Base-by-base conservation (phyloP, 2,113 vertebrate genomes). In the Pachycephala philippinensis region DNA sequence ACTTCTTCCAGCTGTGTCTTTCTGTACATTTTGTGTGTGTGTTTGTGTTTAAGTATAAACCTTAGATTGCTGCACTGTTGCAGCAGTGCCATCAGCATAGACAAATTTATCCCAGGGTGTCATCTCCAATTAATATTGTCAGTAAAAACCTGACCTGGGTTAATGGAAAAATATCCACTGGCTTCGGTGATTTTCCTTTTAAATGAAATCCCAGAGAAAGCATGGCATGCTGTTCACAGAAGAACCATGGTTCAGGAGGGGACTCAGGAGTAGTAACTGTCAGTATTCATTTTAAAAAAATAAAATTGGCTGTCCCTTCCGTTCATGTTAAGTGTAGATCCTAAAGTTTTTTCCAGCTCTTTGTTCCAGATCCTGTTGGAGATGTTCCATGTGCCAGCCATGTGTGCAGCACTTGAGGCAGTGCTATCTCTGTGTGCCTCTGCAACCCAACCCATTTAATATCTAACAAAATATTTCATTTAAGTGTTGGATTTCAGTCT, bases 291-390 rank as follows among this genome's bases (percentile, higher is more conserved):
- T 59, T 9, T 6, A 77, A 49, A 49, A 24, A 15, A 18, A 6
- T 2, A 11, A 39, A 66, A 35, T 1, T 39, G 18, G 10, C 42
- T 40, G 30, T 82, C 40, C 63, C 17, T 83, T 74, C 71, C 50
- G 39, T 14, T 70, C 3, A 2, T 79, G 17, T 28, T 28, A 33
- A 72, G 14, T 57, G 33, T 53, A 64, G n/a, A 47, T 60, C n/a
- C 42, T 81, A 8, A 86, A 72, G 30, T 33, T 35, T 52, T 52
- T 57, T 65, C 35, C 53, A 52, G 4, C 44, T 85, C 35, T 60
- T 87, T 8, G 4, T 82, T 89, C 33, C 75, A 96, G 96, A 90
- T 96, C 28, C 93, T 94, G 91, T 90, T 96, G 85, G 94, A 97
- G 90, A 94, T 9, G 0, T 97, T 97, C 91, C 96, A 60, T 2